These are phyloP conservation scores for Sebastes minor DNA, from an alignment of 2,797 vertebrate genomes.

Conservation along the genomic window DNA sequence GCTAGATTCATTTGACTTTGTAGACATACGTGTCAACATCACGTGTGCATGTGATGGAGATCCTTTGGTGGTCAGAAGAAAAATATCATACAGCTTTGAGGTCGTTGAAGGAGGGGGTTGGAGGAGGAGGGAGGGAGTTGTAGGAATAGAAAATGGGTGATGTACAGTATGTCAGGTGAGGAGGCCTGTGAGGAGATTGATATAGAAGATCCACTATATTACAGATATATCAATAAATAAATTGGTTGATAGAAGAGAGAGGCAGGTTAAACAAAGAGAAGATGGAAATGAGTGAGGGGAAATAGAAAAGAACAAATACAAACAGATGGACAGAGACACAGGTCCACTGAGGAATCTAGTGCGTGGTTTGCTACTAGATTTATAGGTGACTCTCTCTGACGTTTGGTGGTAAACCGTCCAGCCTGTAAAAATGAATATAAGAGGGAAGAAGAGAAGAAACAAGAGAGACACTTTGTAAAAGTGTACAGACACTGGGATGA, in stretches of 20 bases:
- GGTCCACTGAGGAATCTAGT: conserved; percentile 99
- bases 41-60: conserved; percentile 14
- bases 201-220: conserved; percentile 42
- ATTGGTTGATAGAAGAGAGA: conserved; percentile 78
- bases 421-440: conserved; percentile 89
- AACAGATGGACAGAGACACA: conserved; percentile 99
- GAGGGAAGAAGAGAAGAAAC: conserved; percentile 89
- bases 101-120: conserved; percentile 5
- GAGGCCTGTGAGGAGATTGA: conserved; percentile 33
- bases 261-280: conserved; percentile 85
- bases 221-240: conserved; percentile 50
- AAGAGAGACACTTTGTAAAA: conserved; percentile 88
- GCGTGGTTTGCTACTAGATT: conserved; percentile 99
- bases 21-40: conserved; percentile 5
- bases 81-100: conserved; percentile 26
- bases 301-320: conserved; percentile 99
- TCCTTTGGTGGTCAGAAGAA: conserved; percentile 18
- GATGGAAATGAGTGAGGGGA: conserved; percentile 77
- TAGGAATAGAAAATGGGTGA: conserved; percentile 55
- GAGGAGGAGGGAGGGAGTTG: neutral
- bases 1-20: conserved; percentile 1
- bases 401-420: conserved; percentile 99
- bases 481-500: conserved; percentile 81
- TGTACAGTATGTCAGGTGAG: conserved; percentile 29
- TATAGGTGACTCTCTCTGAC: conserved; percentile 99